Evolutionary conservation across 2,113 vertebrate genomes (phyloP).

Genomic region (Chaenogobius annularis): DNA sequence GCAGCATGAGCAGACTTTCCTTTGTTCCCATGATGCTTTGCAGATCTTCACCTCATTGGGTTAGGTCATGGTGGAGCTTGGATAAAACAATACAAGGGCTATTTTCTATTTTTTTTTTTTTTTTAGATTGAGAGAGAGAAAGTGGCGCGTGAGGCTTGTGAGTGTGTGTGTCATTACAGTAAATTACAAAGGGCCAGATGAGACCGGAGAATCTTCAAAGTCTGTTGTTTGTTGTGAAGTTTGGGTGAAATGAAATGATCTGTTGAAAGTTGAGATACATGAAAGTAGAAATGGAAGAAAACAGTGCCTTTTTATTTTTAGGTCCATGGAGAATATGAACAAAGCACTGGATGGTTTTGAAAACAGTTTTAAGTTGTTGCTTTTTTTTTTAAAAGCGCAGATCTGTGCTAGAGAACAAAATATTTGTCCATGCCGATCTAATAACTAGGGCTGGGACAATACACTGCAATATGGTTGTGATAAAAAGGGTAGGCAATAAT

Average conservation of each 20-base stretch:
- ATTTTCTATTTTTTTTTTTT: too few species aligned
- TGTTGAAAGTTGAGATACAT: slow-evolving; percentile 56
- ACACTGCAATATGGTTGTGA: too few species aligned
- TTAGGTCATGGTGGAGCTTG: slow-evolving; percentile 11
- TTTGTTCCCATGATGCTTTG: slow-evolving; percentile 14
- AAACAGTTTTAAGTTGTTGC: background rate
- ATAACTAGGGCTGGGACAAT: too few species aligned
- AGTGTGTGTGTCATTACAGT: slow-evolving; percentile 36
- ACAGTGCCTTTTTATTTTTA: background rate
- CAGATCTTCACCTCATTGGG: slow-evolving; percentile 11
- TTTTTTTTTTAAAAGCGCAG: too few species aligned
- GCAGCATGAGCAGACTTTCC: slow-evolving; percentile 23
- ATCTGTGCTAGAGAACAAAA: too few species aligned
- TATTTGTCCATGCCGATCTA: too few species aligned
- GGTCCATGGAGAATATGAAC: background rate
- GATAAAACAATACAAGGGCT: background rate
- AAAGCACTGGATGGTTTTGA: background rate
- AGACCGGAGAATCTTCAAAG: slow-evolving; percentile 62
- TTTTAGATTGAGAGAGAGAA: slow-evolving; percentile 1
- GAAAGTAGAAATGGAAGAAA: slow-evolving; percentile 32
- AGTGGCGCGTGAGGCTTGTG: slow-evolving; percentile 13
- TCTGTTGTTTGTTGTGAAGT: slow-evolving; percentile 35
- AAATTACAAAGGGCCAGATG: slow-evolving; percentile 37
- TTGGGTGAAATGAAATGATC: slow-evolving; percentile 47
- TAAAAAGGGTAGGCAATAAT: too few species aligned